Percentiles rank a stretch among this genome's conserved stretches.
Conservation (phyloP, 2,797 vertebrate genomes). For the Sebastiscus albofasciatus region DNA sequence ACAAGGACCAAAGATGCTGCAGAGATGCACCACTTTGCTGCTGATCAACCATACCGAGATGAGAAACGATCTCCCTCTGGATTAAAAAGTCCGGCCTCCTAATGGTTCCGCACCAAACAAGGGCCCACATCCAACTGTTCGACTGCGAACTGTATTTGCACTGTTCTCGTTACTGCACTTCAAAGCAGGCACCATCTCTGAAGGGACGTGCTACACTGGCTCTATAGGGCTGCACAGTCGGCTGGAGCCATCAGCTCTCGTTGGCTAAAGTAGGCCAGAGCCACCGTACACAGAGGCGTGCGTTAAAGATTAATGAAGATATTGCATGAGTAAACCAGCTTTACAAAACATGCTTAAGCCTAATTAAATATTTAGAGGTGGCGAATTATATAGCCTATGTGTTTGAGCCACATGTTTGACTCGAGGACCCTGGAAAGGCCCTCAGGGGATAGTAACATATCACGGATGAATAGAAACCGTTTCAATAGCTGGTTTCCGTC, state of each 20-base stretch:
- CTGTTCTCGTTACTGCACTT: conserved; percentile 60
- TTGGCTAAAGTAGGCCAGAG: conserved; percentile 64
- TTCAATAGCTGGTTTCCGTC: conserved; percentile 11
- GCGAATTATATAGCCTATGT: conserved; percentile 53
- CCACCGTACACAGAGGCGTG: conserved; percentile 32
- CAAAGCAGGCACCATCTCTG: conserved; percentile 58
- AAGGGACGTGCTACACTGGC: conserved; percentile 38
- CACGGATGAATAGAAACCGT: conserved; percentile 17
- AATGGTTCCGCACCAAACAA: conserved; percentile 40
- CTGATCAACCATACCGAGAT: conserved; percentile 46
- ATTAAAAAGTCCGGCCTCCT: conserved; percentile 36
- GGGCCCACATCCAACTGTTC: conserved; percentile 27
- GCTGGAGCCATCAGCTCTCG: conserved; percentile 40
- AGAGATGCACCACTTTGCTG: conserved; percentile 22
- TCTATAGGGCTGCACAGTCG: conserved; percentile 25
- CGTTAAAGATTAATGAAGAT: conserved; percentile 78
- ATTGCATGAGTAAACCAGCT: conserved; percentile 61
- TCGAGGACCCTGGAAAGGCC: conserved; percentile 41
- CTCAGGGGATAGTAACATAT: conserved; percentile 15
- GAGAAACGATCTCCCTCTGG: conserved; percentile 35
- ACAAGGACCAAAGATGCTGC: conserved; percentile 29
- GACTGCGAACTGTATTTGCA: conserved; percentile 25
- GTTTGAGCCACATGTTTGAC: conserved; percentile 44
- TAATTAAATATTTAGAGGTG: conserved; percentile 75
- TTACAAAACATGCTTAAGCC: conserved; percentile 64